Evolutionary conservation across 2,113 vertebrate species (phyloP), one percentile per base, ranked within the genome.

Genomic region (Plectropomus leopardus): DNA sequence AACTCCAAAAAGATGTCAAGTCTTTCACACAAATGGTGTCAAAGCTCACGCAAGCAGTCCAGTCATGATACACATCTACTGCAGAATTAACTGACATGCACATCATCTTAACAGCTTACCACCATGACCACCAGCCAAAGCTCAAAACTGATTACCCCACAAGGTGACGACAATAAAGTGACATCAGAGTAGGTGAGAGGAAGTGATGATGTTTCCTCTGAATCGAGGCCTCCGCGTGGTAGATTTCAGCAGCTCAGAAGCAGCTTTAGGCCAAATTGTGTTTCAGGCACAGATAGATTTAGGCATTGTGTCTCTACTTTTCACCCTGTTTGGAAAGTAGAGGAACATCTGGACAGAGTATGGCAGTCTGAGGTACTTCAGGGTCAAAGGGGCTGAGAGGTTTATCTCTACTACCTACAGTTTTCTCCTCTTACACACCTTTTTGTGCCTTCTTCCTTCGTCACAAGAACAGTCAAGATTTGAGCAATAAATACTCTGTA

Each of bases 221-320:
- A 72, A 81, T 42, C 1, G 82, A 93, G 92, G 89, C 91, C 86
- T 88, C 76, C 0, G 28, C 42, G 85, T 83, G 86, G 83, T 76
- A 61, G 54, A 64, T 81, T 60, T 53, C 80, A 88, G 83, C 75
- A 72, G 66, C 83, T 70, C 13, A 6, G 45, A 58, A 70, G 83
- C 89, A 79, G 78, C 84, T 88, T 78, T 45, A 91, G 90, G 91
- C 90, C 90, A 85, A 85, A 74, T 72, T 64, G 91, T 86, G 83
- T 89, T 88, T 91, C 83, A 94, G 93, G 93, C 93, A 94, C 93
- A 89, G 85, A 76, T 45, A 90, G 79, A 92, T 74, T 83, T 80
- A 93, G 91, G 89, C 91, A 92, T 85, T 71, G 13, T 21, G 73
- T 79, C 75, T 88, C 83, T 84, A 75, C 78, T 87, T 81, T 64